phyloP scores from a whole-genome alignment of 2,113 vertebrate genomes.

The Chaetodon trifascialis region DNA sequence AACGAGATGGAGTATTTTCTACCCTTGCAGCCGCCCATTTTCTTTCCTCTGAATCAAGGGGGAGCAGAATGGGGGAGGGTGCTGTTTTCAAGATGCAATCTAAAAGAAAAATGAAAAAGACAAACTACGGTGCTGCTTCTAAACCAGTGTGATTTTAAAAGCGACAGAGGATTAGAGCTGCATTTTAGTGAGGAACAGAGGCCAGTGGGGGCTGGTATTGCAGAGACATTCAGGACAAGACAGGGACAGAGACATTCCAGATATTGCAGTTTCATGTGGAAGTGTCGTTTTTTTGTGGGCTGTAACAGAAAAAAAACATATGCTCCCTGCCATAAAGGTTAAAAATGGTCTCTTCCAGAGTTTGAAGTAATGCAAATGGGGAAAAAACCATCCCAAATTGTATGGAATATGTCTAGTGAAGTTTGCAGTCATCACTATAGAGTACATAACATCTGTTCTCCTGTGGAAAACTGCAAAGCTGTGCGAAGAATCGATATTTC shows the following conservation, averaged over 20 bases:
- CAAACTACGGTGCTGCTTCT: slow-evolving; percentile 66
- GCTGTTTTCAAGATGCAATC: slow-evolving; percentile 76
- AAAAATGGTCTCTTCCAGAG: slow-evolving; percentile 36
- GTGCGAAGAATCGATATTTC: slow-evolving; percentile 69
- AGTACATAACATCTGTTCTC: slow-evolving; percentile 63
- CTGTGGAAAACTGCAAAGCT: slow-evolving; percentile 67
- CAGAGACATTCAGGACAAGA: slow-evolving; percentile 28
- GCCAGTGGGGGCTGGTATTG: slow-evolving; percentile 47
- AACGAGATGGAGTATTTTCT: slow-evolving; percentile 60
- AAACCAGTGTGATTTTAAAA: slow-evolving; percentile 57
- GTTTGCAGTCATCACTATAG: slow-evolving; percentile 62
- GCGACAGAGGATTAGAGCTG: slow-evolving; percentile 59
- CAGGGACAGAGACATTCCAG: slow-evolving; percentile 22
- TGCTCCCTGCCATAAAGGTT: slow-evolving; percentile 34
- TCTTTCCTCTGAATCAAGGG: slow-evolving; percentile 62
- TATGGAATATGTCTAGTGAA: slow-evolving; percentile 54
- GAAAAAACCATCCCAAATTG: slow-evolving; percentile 41
- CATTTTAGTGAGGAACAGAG: slow-evolving; percentile 66
- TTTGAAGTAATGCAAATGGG: slow-evolving; percentile 66
- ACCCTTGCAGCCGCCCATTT: slow-evolving; percentile 58
- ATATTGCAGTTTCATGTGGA: slow-evolving; percentile 30
- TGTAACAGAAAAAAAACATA: slow-evolving; percentile 41
- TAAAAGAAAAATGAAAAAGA: slow-evolving; percentile 75
- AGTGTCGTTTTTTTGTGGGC: slow-evolving; percentile 36
- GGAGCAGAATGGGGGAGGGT: slow-evolving; percentile 37